Percentiles rank a stretch among this genome's conserved stretches.
Conservation (phyloP, 2,797 vertebrate genomes). For the Enteromius radiatus region DNA sequence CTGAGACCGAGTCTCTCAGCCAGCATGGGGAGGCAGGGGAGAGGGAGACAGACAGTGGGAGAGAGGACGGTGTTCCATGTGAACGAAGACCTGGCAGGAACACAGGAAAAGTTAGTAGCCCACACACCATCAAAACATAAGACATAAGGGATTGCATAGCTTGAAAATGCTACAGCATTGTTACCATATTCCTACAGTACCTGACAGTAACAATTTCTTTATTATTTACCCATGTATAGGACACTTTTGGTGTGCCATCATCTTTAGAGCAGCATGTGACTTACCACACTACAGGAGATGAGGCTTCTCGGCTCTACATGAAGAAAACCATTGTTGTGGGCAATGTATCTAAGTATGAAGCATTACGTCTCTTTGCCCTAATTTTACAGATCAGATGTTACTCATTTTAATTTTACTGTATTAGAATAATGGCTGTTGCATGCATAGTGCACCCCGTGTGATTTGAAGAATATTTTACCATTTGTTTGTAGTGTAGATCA, state of each 20-base stretch:
- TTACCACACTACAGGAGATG: slow-evolving; percentile 83
- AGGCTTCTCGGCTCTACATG: slow-evolving; percentile 91
- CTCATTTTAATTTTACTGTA: not conserved
- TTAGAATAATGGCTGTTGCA: not conserved
- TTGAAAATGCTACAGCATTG: not conserved
- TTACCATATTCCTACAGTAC: not conserved
- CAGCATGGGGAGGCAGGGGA: slow-evolving; percentile 90
- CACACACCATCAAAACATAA: not conserved
- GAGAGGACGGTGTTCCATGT: slow-evolving; percentile 73
- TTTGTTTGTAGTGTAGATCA: slow-evolving; percentile 10
- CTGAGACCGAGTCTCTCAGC: slow-evolving; percentile 91
- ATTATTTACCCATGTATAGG: slow-evolving; percentile 72
- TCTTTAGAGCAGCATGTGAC: slow-evolving; percentile 82
- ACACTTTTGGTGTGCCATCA: slow-evolving; percentile 82
- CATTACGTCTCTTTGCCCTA: not conserved
- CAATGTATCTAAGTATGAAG: slow-evolving; percentile 95
- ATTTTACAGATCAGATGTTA: not conserved
- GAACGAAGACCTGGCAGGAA: slow-evolving; percentile 72
- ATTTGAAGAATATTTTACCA: not conserved
- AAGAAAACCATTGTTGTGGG: slow-evolving; percentile 99
- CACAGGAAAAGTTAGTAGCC: slow-evolving; percentile 80
- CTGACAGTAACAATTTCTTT: not conserved
- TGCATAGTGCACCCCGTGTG: not conserved
- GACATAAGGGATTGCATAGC: not conserved
- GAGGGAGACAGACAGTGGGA: slow-evolving; percentile 82